Conservation (phyloP, 2,797 vertebrate species). For the Malacoctenus gilli region DNA sequence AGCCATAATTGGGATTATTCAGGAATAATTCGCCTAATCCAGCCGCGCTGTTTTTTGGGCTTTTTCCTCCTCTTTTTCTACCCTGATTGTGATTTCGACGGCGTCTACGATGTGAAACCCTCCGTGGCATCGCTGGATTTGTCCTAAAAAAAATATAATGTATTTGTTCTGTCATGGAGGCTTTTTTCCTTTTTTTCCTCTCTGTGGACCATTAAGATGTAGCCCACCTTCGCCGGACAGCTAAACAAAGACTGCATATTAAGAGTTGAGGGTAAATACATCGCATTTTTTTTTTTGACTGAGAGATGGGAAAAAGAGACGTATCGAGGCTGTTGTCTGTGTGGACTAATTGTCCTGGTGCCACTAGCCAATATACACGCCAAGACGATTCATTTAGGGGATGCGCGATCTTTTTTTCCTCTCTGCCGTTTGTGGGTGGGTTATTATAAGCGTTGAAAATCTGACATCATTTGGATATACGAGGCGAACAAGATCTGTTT, state of each 20-base stretch:
- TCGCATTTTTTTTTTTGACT: slow-evolving; percentile 22
- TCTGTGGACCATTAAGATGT: slow-evolving; percentile 69
- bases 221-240: slow-evolving; percentile 70
- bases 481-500: slow-evolving; percentile 46
- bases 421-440: slow-evolving; percentile 69
- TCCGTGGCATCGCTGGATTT: slow-evolving; percentile 58
- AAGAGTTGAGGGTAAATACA: slow-evolving; percentile 57
- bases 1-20: slow-evolving; percentile 82
- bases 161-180: slow-evolving; percentile 59
- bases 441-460: slow-evolving; percentile 68
- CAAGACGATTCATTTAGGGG: slow-evolving; percentile 68
- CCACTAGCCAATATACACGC: slow-evolving; percentile 57
- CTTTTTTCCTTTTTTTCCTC: slow-evolving; percentile 7
- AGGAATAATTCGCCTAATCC: slow-evolving; percentile 74
- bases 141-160: slow-evolving; percentile 25
- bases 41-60: slow-evolving; percentile 51
- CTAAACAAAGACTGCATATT: slow-evolving; percentile 73
- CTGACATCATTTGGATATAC: slow-evolving; percentile 77
- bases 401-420: slow-evolving; percentile 66
- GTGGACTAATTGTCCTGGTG: slow-evolving; percentile 73
- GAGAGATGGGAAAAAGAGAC: slow-evolving; percentile 63
- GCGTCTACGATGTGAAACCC: slow-evolving; percentile 46
- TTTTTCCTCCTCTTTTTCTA: background rate
- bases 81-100: slow-evolving; percentile 29
- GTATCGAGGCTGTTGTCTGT: slow-evolving; percentile 60